phyloP scores from a whole-genome alignment of 64 coral and sea anemone genomes.

The Actinia tenebrosa region DNA sequence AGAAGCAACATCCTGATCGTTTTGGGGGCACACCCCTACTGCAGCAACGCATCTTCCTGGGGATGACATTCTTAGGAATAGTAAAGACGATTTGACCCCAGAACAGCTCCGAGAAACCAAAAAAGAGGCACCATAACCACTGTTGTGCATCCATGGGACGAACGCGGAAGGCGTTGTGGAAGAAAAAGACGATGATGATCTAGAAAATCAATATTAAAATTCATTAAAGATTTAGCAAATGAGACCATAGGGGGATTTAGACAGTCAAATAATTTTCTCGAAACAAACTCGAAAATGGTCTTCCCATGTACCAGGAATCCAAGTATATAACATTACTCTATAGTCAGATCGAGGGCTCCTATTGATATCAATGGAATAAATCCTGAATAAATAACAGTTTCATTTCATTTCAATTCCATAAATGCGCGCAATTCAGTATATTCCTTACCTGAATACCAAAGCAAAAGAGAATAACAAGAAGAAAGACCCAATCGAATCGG shows the following conservation, averaged over 20 bases:
- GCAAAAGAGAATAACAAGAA: conserved; percentile 36
- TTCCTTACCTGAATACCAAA: conserved; percentile 60
- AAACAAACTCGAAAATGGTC: too few relatives aligned
- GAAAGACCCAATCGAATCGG: conserved; percentile 35
- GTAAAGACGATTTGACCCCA: conserved; percentile 87
- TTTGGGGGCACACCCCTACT: conserved; percentile 48
- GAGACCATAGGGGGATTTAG: too few relatives aligned
- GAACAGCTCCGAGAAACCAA: conserved; percentile 91
- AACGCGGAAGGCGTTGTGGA: conserved; percentile 79
- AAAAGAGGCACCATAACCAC: conserved; percentile 96
- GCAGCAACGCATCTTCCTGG: conserved; percentile 63
- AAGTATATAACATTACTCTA: too few relatives aligned
- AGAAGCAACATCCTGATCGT: conserved; percentile 40
- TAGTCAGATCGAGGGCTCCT: too few relatives aligned
- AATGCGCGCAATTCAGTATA: neutral
- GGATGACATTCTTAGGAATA: conserved; percentile 69
- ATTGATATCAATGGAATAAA: too few relatives aligned
- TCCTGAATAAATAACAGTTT: too few relatives aligned
- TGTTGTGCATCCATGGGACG: conserved; percentile 76
- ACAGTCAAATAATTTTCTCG: too few relatives aligned
- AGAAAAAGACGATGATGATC: conserved; percentile 86
- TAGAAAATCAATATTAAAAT: conserved; percentile 4
- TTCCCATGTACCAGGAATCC: too few relatives aligned
- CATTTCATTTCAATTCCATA: neutral
- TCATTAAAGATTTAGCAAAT: neutral